Conservation (phyloP, 2,888 invertebrate genomes). For the Tinea pellionella region DNA sequence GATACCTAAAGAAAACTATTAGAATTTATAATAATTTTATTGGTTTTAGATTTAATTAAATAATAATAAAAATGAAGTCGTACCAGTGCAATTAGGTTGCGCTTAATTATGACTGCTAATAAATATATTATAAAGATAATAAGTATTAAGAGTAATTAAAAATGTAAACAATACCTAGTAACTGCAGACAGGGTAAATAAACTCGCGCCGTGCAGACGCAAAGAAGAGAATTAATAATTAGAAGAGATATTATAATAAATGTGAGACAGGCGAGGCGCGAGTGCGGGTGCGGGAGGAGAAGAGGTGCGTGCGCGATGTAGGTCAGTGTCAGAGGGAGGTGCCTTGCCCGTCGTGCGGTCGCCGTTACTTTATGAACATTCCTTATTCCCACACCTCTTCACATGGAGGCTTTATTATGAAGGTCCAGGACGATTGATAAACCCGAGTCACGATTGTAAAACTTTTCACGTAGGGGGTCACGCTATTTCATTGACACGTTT, state of each 20-base stretch:
- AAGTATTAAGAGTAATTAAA: too few relatives aligned
- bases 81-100: not conserved
- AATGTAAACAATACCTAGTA: not conserved
- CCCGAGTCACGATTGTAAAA: not conserved
- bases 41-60: not conserved
- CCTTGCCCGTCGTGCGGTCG: constrained; percentile 27
- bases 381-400: constrained; percentile 11
- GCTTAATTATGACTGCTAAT: too few relatives aligned
- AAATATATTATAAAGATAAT: too few relatives aligned
- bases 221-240: not conserved
- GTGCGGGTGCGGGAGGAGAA: not conserved
- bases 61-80: not conserved
- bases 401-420: constrained; percentile 2
- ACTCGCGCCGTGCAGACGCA: not conserved
- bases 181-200: not conserved
- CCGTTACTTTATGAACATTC: constrained; percentile 20
- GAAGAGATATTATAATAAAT: not conserved
- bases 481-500: not conserved
- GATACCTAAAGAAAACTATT: too few relatives aligned
- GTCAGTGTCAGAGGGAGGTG: constrained; percentile 53
- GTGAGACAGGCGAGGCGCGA: not conserved
- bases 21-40: too few relatives aligned
- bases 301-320: constrained; percentile 32
- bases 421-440: constrained; percentile 9
- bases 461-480: not conserved